Base-by-base conservation (phyloP, 1,140 invertebrate species). In the Ips nitidus region DNA sequence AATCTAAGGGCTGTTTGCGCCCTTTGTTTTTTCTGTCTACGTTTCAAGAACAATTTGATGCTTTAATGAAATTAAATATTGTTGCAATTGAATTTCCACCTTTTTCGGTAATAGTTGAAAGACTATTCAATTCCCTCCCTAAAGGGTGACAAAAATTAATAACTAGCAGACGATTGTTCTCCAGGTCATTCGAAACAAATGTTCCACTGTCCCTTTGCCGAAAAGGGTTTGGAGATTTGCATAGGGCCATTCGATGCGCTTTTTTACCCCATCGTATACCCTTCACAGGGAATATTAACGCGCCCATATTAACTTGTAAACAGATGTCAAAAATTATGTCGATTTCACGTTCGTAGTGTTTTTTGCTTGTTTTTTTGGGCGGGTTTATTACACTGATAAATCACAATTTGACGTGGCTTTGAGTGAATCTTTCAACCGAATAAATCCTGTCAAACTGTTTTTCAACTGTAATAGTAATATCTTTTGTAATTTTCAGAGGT, bases 281-380 rank as follows among this genome's bases (percentile, higher is more conserved):
- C 57, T 59, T 59, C 41, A 5, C 57, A 40, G 8, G 39, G 40
- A 59, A 59, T 67, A 38, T 50, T 68, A 57, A 57, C 53, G 53
- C n/a, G 22, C 66, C 71, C 57, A 71, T 76, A 76, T 74, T 76
- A 76, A 74, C 73, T 76, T 76, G 75, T 76, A 74, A 76, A 76
- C 75, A 76, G 75, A 76, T 76, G 75, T 76, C 73, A 71, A 61
- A 70, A 76, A 76, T 76, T 74, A 74, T 76, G 70, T 69, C 70
- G 67, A 75, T 72, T 66, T 73, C 40, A 58, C 69, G 71, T 65
- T 52, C 22, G 22, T 58, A 8, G 45, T 52, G 56, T 68, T 68
- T 68, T 68, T 58, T 56, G n/a, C 38, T 58, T 37, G 41, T 4
- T 55, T 22, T 22, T 22, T 55, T 55, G 8, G 4, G 37, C 37